A percentile compares a stretch with the other conserved stretches of the same genome.
These are phyloP conservation scores for Trachelus iudaicus DNA, from an alignment of 2,888 invertebrate species.

Conservation along the genomic window DNA sequence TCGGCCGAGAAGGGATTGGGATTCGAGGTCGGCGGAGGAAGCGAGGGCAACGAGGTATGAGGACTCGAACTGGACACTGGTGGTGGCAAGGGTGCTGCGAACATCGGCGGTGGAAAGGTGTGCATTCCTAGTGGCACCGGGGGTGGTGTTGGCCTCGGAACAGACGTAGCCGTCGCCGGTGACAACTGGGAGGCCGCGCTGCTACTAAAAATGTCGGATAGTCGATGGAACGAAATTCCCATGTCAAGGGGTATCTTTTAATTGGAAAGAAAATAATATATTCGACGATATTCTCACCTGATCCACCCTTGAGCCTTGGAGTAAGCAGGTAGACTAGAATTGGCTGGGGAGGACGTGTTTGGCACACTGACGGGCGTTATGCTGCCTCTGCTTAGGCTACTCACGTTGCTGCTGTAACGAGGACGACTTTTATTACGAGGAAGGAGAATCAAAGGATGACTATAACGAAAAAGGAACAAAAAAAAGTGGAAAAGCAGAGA, in stretches of 20 bases:
- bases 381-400: conserved; percentile 82
- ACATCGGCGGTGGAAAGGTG: conserved; percentile 74
- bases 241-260: neutral
- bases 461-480: neutral
- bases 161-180: conserved; percentile 67
- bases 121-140: conserved; percentile 68
- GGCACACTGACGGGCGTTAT: conserved; percentile 71
- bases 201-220: conserved; percentile 41
- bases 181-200: conserved; percentile 64
- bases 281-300: conserved; percentile 46
- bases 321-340: conserved; percentile 72
- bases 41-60: conserved; percentile 58
- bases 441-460: neutral
- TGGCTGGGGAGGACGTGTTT: conserved; percentile 67
- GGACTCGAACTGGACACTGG: conserved; percentile 64
- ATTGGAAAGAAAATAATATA: neutral
- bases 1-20: conserved; percentile 90
- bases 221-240: neutral
- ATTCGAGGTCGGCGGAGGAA: conserved; percentile 69
- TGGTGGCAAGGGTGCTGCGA: conserved; percentile 74
- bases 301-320: conserved; percentile 67
- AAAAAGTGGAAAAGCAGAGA: too few relatives aligned
- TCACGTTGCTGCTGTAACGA: conserved; percentile 80
- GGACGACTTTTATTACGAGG: conserved; percentile 17
- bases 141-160: conserved; percentile 70